These are phyloP conservation scores for Labeo calbasu DNA, from an alignment of 2,797 vertebrate species.

Conservation along the genomic window DNA sequence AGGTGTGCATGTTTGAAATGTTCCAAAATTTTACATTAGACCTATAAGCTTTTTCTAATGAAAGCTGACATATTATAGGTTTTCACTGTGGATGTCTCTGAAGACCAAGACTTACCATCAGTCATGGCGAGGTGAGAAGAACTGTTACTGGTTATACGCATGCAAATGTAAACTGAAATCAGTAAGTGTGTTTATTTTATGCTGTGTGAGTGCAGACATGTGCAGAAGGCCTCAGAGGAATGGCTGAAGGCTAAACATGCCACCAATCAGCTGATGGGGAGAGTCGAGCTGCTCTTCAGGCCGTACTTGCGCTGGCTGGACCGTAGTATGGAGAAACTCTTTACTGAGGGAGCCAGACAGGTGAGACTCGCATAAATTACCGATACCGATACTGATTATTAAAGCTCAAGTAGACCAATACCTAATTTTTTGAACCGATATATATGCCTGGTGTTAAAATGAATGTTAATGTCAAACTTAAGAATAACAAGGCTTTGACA, in stretches of 20 bases:
- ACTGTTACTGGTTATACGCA: neutral
- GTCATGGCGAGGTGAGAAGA: constrained; percentile 79
- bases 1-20: constrained; percentile 71
- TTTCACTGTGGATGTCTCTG: constrained; percentile 80
- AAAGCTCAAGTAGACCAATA: too few species aligned
- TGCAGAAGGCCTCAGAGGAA: constrained; percentile 75
- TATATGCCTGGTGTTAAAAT: too few species aligned
- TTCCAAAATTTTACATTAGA: neutral
- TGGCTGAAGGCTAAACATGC: constrained; percentile 85
- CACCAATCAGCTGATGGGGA: constrained; percentile 82
- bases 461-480: too few species aligned
- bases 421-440: too few species aligned
- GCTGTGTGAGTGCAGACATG: constrained; percentile 70
- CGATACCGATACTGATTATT: too few species aligned
- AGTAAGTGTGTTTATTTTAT: neutral
- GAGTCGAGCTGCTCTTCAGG: constrained; percentile 82
- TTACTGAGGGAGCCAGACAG: constrained; percentile 83
- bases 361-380: constrained; percentile 62
- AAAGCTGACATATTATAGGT: constrained; percentile 68
- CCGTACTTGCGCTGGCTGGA: constrained; percentile 85
- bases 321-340: constrained; percentile 84
- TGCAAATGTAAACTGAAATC: neutral
- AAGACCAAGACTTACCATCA: constrained; percentile 80
- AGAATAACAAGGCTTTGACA: too few species aligned
- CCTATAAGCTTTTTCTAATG: neutral